Evolutionary conservation across 35 echinoderm and acorn worm genomes (phyloP), one percentile per base, ranked within the genome.

Genomic region (Holothuria glaberrima): DNA sequence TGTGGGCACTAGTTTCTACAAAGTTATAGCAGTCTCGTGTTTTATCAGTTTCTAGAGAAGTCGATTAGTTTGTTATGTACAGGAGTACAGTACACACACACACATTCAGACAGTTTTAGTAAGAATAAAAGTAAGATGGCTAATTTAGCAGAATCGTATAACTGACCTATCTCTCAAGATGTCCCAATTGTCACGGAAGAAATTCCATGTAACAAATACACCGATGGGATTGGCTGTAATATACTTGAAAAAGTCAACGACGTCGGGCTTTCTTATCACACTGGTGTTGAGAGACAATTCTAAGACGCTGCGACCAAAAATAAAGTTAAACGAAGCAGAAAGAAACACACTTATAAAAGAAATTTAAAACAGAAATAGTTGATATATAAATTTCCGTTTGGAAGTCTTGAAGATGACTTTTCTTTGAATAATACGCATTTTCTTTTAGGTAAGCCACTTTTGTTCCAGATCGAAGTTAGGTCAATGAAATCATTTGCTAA

Each of bases 151-250:
- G 50, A 14, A 54, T 54, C 50, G 50, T 54, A 54, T 30, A 57
- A 84, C 80, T 84, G 80, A 84, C 80, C 80, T 84, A 84, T 84
- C 80, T 84, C 56, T 84, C 54, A 84, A 38, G 27, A 30, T 84
- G 58, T 62, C 57, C 80, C 80, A 84, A 61, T 84, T 63, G 17
- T 48, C 52, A 46, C 80, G 80, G 80, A 84, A 84, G 80, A 84
- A 84, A 84, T 63, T 84, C 80, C 80, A 84, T 20, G 80, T 63
- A 56, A 84, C 27, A 63, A 14, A 61, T 12, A 48, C 46, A 61
- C 80, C 80, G 30, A 62, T 61, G 33, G 80, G 80, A 36, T 84
- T 84, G 27, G 54, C 54, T 20, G 80, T 58, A 84, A 57, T 9
- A 30, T 29, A 61, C 30, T 32, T 60, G 80, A 84, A 61, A 36